Base-by-base conservation (phyloP, 2,797 vertebrate genomes). In the Nyctibius grandis region DNA sequence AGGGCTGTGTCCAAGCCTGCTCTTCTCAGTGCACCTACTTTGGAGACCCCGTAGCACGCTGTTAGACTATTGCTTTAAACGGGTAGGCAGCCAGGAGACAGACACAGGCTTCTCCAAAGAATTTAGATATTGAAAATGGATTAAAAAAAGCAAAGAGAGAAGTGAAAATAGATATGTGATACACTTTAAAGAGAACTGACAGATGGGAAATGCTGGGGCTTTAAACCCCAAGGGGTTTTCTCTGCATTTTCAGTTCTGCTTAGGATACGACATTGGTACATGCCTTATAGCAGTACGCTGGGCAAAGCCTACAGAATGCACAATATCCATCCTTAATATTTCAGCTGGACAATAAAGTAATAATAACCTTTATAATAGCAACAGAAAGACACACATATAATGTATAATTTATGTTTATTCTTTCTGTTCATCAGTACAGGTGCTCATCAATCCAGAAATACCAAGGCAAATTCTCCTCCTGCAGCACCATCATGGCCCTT, bases 131-230 rank as follows among this genome's bases (percentile, higher is more conserved):
- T 64, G 75, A 82, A 79, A 92, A 74, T 6, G 15, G 21, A 88
- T 88, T 75, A 3, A 36, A 59, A 74, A 84, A 70, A 50, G 26
- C 40, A 85, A 73, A 85, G 50, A 93, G 15, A 64, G 63, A 74
- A 74, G 64, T 47, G 53, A 36, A 94, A 83, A 83, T n/a, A 85
- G 34, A 29, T 45, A 63, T 1, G 9, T 36, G 63, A 90, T 85
- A 76, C 91, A 75, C 42, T 75, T 84, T 59, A 91, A 89, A 82
- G 64, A 93, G 75, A 92, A 57, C 36, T 68, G 85, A 84, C 92
- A 96, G 92, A 91, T 65, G 61, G 91, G 82, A 88, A 95, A 72
- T 59, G 69, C 42, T 78, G 61, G 57, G 56, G 26, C 80, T 93
- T 91, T 60, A 65, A 87, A 82, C 34, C 87, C 72, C 61, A 59